These are phyloP conservation scores for Antitype chi DNA, from an alignment of 2,888 invertebrate species.

Conservation along the genomic window DNA sequence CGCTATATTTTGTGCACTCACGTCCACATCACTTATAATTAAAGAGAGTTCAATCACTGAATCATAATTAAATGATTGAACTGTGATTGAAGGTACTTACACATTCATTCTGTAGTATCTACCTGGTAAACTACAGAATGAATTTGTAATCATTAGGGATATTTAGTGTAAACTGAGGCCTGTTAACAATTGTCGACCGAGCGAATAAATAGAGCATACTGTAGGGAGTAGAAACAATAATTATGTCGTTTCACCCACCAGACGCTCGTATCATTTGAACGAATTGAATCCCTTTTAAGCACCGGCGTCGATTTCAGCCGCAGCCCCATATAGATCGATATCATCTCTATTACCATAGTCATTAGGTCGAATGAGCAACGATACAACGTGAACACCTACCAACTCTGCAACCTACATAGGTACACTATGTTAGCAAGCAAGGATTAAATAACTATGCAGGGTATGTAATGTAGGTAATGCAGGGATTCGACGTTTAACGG, in stretches of 20 bases:
- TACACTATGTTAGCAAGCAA: constrained; percentile 81
- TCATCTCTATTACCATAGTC: constrained; percentile 80
- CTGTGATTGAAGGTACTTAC: too few species aligned
- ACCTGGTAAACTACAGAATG: not conserved
- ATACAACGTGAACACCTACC: constrained; percentile 71
- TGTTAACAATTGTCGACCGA: constrained; percentile 66
- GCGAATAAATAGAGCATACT: constrained; percentile 71
- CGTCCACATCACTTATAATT: not conserved
- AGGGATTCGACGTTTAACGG: constrained; percentile 89
- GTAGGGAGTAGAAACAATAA: constrained; percentile 73
- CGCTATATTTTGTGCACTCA: not conserved
- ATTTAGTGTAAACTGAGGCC: constrained; percentile 17
- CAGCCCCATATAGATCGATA: constrained; percentile 74
- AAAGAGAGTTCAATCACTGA: too few species aligned
- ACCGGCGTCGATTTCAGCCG: constrained; percentile 80
- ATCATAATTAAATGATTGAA: too few species aligned
- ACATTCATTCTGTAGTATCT: not conserved
- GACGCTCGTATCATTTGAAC: constrained; percentile 81
- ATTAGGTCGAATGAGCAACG: constrained; percentile 79
- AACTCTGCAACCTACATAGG: constrained; percentile 71
- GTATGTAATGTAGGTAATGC: constrained; percentile 89
- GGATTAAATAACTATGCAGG: constrained; percentile 88
- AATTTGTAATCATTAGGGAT: constrained; percentile 54
- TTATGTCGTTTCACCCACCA: constrained; percentile 79
- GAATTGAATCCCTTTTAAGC: constrained; percentile 84